Conservation (phyloP, 2,888 invertebrate genomes). For the Sturmia bella region DNA sequence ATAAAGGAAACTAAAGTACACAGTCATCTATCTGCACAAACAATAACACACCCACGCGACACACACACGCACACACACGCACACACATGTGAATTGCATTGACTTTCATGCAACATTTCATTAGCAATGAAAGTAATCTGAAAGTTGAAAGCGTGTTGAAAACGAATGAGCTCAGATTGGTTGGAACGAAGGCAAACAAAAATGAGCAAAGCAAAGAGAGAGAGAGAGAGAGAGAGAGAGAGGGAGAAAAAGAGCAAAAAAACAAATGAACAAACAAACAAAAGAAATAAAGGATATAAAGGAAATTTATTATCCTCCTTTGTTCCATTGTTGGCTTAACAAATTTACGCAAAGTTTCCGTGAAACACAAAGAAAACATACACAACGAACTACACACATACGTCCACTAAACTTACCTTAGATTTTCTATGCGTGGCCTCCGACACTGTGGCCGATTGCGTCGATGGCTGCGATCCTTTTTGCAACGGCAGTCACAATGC, state of each 20-base stretch:
- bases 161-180: neutral
- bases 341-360: constrained; percentile 17
- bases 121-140: constrained; percentile 49
- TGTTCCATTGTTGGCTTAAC: constrained; percentile 25
- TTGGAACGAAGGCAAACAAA: constrained; percentile 1
- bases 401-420: constrained; percentile 81
- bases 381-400: neutral
- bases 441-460: constrained; percentile 84
- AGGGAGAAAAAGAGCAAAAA: constrained; percentile 8
- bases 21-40: too few species aligned
- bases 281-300: too few species aligned
- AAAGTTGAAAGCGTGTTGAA: constrained; percentile 25
- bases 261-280: constrained; percentile 23
- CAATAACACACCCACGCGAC: neutral
- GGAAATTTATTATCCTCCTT: constrained; percentile 11
- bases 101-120: constrained; percentile 61
- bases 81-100: constrained; percentile 38
- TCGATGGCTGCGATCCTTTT: constrained; percentile 85
- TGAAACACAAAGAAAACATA: neutral
- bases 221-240: neutral
- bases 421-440: constrained; percentile 84
- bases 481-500: constrained; percentile 92
- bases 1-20: neutral
- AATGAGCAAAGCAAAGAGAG: neutral
- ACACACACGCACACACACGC: neutral